Base-by-base conservation (phyloP, 2,888 invertebrate species). In the Eudasyphora cyanicolor region DNA sequence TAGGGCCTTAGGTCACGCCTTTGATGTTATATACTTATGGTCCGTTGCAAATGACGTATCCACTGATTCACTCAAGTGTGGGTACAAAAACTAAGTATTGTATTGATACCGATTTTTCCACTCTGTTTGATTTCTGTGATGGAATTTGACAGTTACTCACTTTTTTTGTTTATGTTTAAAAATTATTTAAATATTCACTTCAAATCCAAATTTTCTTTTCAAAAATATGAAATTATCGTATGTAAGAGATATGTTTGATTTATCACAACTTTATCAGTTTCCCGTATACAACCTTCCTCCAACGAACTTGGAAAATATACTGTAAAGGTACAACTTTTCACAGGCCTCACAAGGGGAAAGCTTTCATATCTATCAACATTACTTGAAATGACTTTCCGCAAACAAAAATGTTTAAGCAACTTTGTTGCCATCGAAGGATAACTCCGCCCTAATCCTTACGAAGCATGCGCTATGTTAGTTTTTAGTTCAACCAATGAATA, bases 321-420 rank as follows among this genome's bases (percentile, higher is more conserved):
- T 84, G 38, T n/a, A 24, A n/a, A n/a, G n/a, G n/a, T n/a, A n/a
- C n/a, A n/a, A n/a, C 64, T 21, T 38, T 32, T 14, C 17, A 45
- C 24, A 51, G 69, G 17, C 21, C 45, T 45, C 45, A 35, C 32
- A 27, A 35, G 3, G 38, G 21, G 51, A n/a, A 51, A 76, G 35
- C 29, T 35, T n/a, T 54, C 24, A 12, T 32, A 12, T 32, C 1
- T 19, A 24, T n/a, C 14, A 62, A 45, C 14, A 35, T 17, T 45
- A 14, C n/a, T 7, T 6, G 7, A 71, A 70, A 24, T 76, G 73
- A 60, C 69, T 29, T 64, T 64, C 51, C 19, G 29, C 0, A 0
- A n/a, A 38, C 29, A 29, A 12, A 54, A 80, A 76, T 80, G 84
- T 81, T 76, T 84, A n/a, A 73, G 27, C 19, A 78, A 81, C 84